phyloP scores from a whole-genome alignment of 2,888 invertebrate genomes.

The Cabera pusaria region DNA sequence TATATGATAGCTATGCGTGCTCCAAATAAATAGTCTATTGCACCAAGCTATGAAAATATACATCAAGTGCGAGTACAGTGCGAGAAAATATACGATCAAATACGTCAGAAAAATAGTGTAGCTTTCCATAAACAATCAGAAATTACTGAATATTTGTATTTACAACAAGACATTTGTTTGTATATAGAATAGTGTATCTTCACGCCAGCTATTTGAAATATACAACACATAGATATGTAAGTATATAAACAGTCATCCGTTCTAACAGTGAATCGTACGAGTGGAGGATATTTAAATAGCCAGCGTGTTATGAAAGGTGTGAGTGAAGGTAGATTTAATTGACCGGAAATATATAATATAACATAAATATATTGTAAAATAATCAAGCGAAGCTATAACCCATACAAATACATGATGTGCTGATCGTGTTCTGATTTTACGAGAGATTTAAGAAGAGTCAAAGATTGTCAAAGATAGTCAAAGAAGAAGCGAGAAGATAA shows the following conservation, averaged over 20 bases:
- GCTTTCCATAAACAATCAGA: constrained; percentile 72
- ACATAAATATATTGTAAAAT: constrained; percentile 22
- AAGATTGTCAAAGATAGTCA: constrained; percentile 44
- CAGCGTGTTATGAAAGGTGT: constrained; percentile 36
- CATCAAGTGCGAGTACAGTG: constrained; percentile 63
- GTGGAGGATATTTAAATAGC: constrained; percentile 25
- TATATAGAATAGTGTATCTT: constrained; percentile 65
- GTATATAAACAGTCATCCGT: neutral
- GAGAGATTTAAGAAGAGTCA: constrained; percentile 47
- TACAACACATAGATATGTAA: too few species aligned
- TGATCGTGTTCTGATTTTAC: constrained; percentile 47
- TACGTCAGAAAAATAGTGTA: constrained; percentile 74
- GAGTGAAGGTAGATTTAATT: constrained; percentile 56
- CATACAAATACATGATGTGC: constrained; percentile 78
- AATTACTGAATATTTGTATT: constrained; percentile 72
- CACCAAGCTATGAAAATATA: constrained; percentile 78
- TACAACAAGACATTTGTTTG: constrained; percentile 57
- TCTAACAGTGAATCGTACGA: too few species aligned
- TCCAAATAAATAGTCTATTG: constrained; percentile 53
- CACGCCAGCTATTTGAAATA: constrained; percentile 23
- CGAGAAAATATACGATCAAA: constrained; percentile 73
- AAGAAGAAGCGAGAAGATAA: constrained; percentile 57
- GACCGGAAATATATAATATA: constrained; percentile 40
- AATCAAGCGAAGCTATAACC: constrained; percentile 32
- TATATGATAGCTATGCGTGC: constrained; percentile 61